Base-by-base conservation (phyloP, 2,113 vertebrate genomes). In the Apodemus speciosus region DNA sequence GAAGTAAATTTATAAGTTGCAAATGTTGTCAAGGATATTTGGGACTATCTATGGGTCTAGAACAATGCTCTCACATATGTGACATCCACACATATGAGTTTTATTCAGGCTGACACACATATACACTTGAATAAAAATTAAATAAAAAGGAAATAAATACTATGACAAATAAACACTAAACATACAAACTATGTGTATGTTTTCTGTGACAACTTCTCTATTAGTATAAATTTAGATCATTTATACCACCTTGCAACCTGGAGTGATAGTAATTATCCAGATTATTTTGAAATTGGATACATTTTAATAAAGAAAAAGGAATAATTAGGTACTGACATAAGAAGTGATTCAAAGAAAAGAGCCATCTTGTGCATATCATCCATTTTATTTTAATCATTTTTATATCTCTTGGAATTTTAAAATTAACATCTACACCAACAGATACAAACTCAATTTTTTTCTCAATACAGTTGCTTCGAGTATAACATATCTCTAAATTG, bases 201-300 rank as follows among this genome's bases (percentile, higher is more conserved):
- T 23, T 69, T n/a, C n/a, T 86, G 75, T 96, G 89, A n/a, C 92
- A 88, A 93, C 97, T 96, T 11, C 66, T 84, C 32, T 73, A 95
- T 89, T 94, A 94, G 92, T 96, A 71, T 89, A 93, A 91, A 56
- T 96, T 97, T 91, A 96, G 25, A 97, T 94, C 95, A 93, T 97
- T 97, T 98, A 96, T 97, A 84, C 92, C 97, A 95, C 91, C 95
- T 94, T 76, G 89, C 97, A 97, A 97, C 69, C 95, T 95, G 77
- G 77, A 96, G 97, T 96, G 80, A 95, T 97, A 97, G 97, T 97
- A 89, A 97, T 97, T 96, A 97, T 97, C 96, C 92, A 96, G 94
- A 96, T 96, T 93, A 95, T 94, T 94, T 94, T 97, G 92, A 21
- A 94, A 86, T 96, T 97, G 97, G 94, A 83, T 97, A 58, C 68